These are phyloP conservation scores for Ylistrum balloti DNA, from an alignment of 1,140 invertebrate genomes.

Conservation along the genomic window DNA sequence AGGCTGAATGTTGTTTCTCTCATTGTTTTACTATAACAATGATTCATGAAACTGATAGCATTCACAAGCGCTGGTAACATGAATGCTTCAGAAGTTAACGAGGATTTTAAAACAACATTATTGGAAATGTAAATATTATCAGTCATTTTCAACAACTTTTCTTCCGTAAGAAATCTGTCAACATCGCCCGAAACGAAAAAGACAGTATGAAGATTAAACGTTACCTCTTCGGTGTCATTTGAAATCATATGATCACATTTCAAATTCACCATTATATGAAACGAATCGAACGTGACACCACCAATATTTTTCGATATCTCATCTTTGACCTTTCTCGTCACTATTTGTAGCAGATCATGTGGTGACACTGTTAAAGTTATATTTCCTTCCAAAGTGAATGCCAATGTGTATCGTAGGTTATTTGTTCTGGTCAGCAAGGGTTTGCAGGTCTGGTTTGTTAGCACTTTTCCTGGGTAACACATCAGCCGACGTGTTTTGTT, in stretches of 20 bases:
- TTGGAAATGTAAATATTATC: not conserved
- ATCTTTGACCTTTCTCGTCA: not conserved
- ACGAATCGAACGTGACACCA: not conserved
- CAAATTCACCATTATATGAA: conserved; percentile 30
- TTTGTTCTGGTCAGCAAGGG: conserved; percentile 42
- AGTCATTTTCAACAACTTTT: not conserved
- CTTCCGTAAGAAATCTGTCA: not conserved
- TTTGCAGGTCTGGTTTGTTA: not conserved
- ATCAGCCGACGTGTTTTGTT: conserved; percentile 27
- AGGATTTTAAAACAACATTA: not conserved
- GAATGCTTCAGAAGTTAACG: not conserved
- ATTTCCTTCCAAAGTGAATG: not conserved
- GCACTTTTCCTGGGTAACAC: conserved; percentile 51
- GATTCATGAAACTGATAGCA: not conserved
- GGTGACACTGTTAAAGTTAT: not conserved
- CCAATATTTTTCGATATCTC: not conserved
- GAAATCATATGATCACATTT: not conserved
- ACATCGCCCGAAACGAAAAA: not conserved
- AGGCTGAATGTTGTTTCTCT: not conserved
- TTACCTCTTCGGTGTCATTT: not conserved
- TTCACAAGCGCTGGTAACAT: conserved; percentile 26
- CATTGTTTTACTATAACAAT: conserved; percentile 17
- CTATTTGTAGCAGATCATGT: not conserved
- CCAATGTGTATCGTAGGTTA: conserved; percentile 45
- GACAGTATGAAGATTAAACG: not conserved